phyloP scores from a whole-genome alignment of 1,140 invertebrate species.

The Zaprionus ghesquierei region DNA sequence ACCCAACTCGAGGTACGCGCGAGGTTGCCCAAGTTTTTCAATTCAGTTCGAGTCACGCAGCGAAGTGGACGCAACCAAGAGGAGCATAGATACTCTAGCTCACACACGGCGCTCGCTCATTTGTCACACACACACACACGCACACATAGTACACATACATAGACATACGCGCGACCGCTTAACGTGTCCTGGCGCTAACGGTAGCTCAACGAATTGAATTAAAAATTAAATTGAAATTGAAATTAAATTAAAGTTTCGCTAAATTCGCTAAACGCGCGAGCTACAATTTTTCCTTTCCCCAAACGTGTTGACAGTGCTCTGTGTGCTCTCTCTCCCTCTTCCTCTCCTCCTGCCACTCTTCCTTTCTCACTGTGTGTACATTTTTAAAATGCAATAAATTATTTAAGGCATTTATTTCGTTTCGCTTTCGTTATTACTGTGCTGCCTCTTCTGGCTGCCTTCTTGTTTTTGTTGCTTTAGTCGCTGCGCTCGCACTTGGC shows the following conservation, averaged over 20 bases:
- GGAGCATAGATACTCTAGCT: not conserved
- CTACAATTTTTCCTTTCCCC: not conserved
- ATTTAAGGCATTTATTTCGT: conserved; percentile 73
- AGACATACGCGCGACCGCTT: not conserved
- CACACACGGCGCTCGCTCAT: not conserved
- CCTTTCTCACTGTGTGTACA: not conserved
- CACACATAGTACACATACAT: not conserved
- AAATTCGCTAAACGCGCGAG: not conserved
- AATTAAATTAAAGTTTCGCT: conserved; percentile 19
- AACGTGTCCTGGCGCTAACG: conserved; percentile 44
- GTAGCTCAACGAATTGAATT: conserved; percentile 7
- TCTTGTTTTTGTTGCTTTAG: conserved; percentile 34
- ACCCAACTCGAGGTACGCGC: conserved; percentile 19
- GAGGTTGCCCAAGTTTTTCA: conserved; percentile 57
- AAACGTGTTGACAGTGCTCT: conserved; percentile 3
- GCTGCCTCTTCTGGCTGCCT: not conserved
- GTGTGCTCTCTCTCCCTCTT: not conserved
- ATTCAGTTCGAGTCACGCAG: conserved; percentile 73
- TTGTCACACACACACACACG: not conserved
- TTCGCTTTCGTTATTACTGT: conserved; percentile 52
- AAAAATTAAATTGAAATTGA: conserved; percentile 3
- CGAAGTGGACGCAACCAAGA: conserved; percentile 54
- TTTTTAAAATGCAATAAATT: conserved; percentile 61
- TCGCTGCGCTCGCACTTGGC: conserved; percentile 47
- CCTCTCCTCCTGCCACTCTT: not conserved